Percentiles rank a stretch among this genome's conserved stretches.
These are phyloP conservation scores for Melanostoma scalare DNA, from an alignment of 2,888 invertebrate species.

Conservation along the genomic window DNA sequence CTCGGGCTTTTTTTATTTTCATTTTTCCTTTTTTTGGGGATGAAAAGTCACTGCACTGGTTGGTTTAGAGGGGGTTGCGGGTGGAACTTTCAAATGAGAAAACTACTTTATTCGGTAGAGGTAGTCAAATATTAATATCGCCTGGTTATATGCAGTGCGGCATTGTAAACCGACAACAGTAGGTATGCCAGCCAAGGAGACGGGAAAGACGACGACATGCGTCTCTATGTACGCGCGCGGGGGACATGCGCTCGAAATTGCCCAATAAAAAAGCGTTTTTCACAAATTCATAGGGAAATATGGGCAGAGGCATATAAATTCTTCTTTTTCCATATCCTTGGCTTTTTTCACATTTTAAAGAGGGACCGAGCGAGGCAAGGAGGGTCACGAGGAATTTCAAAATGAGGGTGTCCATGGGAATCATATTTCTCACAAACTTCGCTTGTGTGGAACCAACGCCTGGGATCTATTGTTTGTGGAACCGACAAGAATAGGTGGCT, in stretches of 20 bases:
- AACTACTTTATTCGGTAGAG: slow-evolving; percentile 66
- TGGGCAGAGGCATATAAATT: slow-evolving; percentile 75
- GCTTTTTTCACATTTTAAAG: slow-evolving; percentile 75
- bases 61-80: not conserved
- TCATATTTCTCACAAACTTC: slow-evolving; percentile 60
- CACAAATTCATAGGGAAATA: slow-evolving; percentile 77
- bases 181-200: not conserved
- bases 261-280: slow-evolving; percentile 78
- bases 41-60: slow-evolving; percentile 70
- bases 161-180: slow-evolving; percentile 45
- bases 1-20: slow-evolving; percentile 7
- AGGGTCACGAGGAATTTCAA: slow-evolving; percentile 30
- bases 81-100: slow-evolving; percentile 58
- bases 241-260: slow-evolving; percentile 77
- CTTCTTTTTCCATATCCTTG: slow-evolving; percentile 75
- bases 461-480: slow-evolving; percentile 68
- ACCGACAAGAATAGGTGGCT: slow-evolving; percentile 10
- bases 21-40: slow-evolving; percentile 43
- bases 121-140: slow-evolving; percentile 73
- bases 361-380: slow-evolving; percentile 8
- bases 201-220: slow-evolving; percentile 68
- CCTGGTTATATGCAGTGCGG: slow-evolving; percentile 70
- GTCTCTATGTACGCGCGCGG: slow-evolving; percentile 74
- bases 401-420: slow-evolving; percentile 49
- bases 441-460: slow-evolving; percentile 61